Conservation (phyloP, 2,797 vertebrate genomes). For the Coregonus sp. region DNA sequence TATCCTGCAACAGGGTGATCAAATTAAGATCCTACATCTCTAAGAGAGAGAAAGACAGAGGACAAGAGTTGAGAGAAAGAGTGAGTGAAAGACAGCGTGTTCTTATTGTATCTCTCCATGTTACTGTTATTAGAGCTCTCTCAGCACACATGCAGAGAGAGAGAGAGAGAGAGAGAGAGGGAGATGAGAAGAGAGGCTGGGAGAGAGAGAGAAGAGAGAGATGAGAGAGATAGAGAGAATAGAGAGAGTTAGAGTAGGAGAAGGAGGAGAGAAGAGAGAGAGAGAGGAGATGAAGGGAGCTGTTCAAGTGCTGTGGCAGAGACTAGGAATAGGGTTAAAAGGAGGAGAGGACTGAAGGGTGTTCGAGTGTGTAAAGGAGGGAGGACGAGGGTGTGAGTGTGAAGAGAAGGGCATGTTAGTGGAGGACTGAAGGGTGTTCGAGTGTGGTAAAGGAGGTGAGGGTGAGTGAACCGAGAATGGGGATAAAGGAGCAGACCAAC, state of each 20-base stretch:
- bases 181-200: neutral
- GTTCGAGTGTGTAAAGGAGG: slow-evolving; percentile 23
- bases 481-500: slow-evolving; percentile 1
- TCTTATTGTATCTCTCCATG: neutral
- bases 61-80: neutral
- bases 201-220: neutral
- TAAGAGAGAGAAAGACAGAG: slow-evolving; percentile 15
- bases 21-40: neutral
- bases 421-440: too few species aligned
- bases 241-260: neutral
- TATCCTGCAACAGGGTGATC: too few species aligned
- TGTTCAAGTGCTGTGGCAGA: too few species aligned
- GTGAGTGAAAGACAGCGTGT: slow-evolving; percentile 3
- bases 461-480: neutral
- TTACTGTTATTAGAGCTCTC: slow-evolving; percentile 27
- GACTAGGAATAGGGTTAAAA: neutral
- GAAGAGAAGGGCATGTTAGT: slow-evolving; percentile 13
- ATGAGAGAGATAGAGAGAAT: neutral
- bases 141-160: neutral
- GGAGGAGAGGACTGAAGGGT: neutral
- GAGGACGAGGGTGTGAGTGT: slow-evolving; percentile 3
- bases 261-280: neutral
- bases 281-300: neutral
- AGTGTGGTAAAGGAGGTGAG: slow-evolving; percentile 5
- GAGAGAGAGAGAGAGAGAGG: neutral